Base-by-base conservation (phyloP, 2,113 vertebrate species). In the Ondatra zibethicus region DNA sequence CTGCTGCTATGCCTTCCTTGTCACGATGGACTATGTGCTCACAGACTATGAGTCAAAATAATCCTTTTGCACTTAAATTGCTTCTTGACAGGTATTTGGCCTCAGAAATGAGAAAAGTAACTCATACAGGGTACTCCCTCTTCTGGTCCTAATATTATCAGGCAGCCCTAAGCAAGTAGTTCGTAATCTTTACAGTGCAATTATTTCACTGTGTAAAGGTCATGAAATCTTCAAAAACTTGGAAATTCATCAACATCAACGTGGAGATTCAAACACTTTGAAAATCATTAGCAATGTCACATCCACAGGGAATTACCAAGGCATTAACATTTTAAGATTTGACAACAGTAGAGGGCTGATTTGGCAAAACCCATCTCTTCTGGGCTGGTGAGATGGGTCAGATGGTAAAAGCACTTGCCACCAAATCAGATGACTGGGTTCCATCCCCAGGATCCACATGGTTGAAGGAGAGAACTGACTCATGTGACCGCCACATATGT, bases 201-300 rank as follows among this genome's bases (percentile, higher is more conserved):
- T 50, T 96, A 81, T 76, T 88, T 70, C 92, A 47, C 25, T 58
- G 94, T 23, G 13, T 45, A 27, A 93, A 96, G 87, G 14, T 55
- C 29, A 63, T 16, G 21, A 21, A 47, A 25, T 77, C 52, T 77
- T 86, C 52, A 93, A 70, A 73, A 77, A 55, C 82, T 31, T 65
- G 45, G 14, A 66, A 66, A 66, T 66, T 86, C 61, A 47, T 66
- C 61, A 86, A 47, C 39, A 66, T 33, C 29, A 27, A 29, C 0
- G 1, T 63, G 55, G 10, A 86, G 82, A 86, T 21, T 47, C 9
- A 66, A 66, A 86, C 39, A 66, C 29, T 45, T 84, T 86, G 80
- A 77, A 93, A 81, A 84, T 76, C 61, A 55, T 94, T 85, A 76
- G 42, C 61, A 88, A 72, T n/a, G 89, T 25, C 16, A 89, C 3